Base-by-base conservation (phyloP, 2,797 vertebrate species). In the Mycteria americana region DNA sequence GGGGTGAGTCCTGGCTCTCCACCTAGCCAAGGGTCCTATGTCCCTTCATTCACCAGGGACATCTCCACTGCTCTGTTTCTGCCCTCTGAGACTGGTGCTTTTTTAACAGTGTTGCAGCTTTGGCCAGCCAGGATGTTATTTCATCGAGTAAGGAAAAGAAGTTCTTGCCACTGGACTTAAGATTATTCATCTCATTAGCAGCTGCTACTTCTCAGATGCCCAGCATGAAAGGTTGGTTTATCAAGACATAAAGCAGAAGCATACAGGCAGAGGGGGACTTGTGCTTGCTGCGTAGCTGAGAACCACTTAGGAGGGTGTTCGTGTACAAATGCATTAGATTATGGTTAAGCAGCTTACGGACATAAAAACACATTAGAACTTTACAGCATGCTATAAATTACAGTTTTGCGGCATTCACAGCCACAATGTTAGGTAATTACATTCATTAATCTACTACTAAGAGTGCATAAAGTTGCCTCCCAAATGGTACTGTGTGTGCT, bases 391-490 rank as follows among this genome's bases (percentile, higher is more conserved):
- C 97, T 97, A 98, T 98, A 98, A 98, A 98, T 98, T 98, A 98
- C 80, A 96, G 98, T 97, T 98, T 97, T 98, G 96, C 53, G 37
- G 97, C 93, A 95, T 98, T 97, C 95, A 68, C 96, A 96, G 97
- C 97, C 96, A 96, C 98, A 97, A 92, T 97, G 96, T 94, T 97
- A 97, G 97, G 96, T 98, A 98, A 98, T 98, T 98, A 98, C 97
- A 95, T 98, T 98, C 98, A 98, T 98, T 98, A 98, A 98, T 98
- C 97, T 98, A 97, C 97, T 97, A 95, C 95, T 98, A 98, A 98
- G 97, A 97, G 94, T 96, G 97, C 96, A 98, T 98, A 97, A 98
- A 97, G 95, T 98, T 97, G 97, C 97, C 96, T 98, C 95, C 97
- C 97, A 86, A 96, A 95, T 39, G 54, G 89, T 92, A 12, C 94